These are phyloP conservation scores for Recurvirostra avosetta DNA, from an alignment of 2,113 vertebrate species.

Conservation along the genomic window DNA sequence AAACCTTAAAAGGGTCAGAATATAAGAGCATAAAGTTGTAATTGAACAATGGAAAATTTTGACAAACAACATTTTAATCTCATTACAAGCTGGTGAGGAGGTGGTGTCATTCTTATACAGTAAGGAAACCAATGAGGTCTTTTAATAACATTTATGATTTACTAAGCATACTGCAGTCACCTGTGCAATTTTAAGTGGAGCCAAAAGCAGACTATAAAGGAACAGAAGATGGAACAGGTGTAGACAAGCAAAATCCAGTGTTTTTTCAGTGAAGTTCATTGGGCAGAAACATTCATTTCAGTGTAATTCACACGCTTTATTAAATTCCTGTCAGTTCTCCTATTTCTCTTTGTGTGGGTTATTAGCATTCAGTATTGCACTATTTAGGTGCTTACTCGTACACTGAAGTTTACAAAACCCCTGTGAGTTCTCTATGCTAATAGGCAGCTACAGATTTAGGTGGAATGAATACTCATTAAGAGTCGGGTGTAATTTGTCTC, in stretches of 20 bases:
- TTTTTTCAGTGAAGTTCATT: background rate
- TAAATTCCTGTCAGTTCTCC: background rate
- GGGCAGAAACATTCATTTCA: background rate
- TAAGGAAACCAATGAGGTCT: background rate
- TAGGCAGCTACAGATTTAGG: background rate
- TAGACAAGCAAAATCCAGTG: background rate
- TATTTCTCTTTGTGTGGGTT: background rate
- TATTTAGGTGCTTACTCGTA: background rate
- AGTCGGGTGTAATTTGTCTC: background rate
- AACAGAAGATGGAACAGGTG: background rate
- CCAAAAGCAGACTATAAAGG: background rate
- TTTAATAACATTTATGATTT: slow-evolving; percentile 2
- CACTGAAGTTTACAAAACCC: background rate
- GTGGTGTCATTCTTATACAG: background rate
- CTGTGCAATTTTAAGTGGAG: background rate
- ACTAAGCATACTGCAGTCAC: background rate
- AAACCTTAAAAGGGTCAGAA: background rate
- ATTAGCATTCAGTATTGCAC: background rate
- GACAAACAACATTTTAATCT: background rate
- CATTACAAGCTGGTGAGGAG: background rate
- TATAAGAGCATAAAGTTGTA: background rate
- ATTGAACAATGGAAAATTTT: background rate
- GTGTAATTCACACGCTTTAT: background rate
- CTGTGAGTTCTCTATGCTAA: background rate
- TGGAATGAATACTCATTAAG: background rate